Base-by-base conservation (phyloP, 2,797 vertebrate species). In the Masticophis lateralis region DNA sequence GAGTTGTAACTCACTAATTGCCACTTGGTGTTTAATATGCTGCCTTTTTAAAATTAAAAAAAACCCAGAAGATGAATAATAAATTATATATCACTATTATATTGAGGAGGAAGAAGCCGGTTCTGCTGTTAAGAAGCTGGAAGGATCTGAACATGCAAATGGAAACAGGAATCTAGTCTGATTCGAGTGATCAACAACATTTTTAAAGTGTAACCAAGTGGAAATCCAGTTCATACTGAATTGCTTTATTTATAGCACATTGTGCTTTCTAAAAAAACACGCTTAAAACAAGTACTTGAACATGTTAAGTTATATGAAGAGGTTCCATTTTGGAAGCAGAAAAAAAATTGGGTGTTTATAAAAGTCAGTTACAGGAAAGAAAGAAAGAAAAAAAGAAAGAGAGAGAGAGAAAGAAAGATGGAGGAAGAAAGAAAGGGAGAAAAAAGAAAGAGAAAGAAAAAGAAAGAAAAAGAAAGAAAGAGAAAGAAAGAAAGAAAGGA, bases 1-100 rank as follows among this genome's bases (percentile, higher is more conserved):
- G 88, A 92, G 60, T 92, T 95, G 63, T 94, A 96, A 96, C 94
- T 90, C 87, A 90, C 47, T 93, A 95, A 95, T 93, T 96, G 57
- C 87, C 91, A 59, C 55, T 74, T 59, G 93, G 88, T 61, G 25
- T 37, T 95, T 92, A 92, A 94, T 32, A 92, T 12, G 18, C 89
- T 95, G n/a, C 86, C 88, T 37, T 43, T 28, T n/a, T 96, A 92
- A 0, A 59, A 74, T 37, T 32, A 32, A 43, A 63, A 8, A n/a
- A 32, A 14, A 2, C 5, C 6, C 6, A 83, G 93, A 91, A 7
- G 61, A 79, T 55, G 2, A 96, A 69, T 69, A 95, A 43, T 92
- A 94, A 95, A 95, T 92, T 74, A 2, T 4, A 89, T 1, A 11
- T 22, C 53, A 57, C 88, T 1, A 2, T 60, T 87, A 88, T 59